These are phyloP conservation scores for Vicugna pacos DNA, from an alignment of 2,113 vertebrate species.

Conservation along the genomic window DNA sequence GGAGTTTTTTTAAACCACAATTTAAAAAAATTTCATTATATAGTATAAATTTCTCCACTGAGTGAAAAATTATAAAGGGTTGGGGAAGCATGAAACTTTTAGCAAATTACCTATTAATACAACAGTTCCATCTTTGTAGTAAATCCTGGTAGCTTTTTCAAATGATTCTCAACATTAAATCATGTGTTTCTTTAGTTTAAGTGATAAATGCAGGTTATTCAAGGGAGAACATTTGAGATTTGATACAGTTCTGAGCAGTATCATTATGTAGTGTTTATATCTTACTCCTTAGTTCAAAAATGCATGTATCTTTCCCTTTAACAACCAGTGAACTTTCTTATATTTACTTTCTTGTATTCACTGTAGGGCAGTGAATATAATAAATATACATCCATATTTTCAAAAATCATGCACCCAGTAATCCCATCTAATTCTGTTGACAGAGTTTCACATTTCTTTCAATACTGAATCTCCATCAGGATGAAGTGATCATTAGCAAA, in stretches of 20 bases:
- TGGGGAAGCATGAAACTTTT: neutral
- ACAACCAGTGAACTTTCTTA: neutral
- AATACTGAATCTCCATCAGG: neutral
- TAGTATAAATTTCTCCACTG: neutral
- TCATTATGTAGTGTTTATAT: neutral
- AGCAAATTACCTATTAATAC: neutral
- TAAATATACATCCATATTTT: no score
- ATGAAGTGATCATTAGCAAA: neutral
- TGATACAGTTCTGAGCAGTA: neutral
- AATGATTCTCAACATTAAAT: slow-evolving; percentile 9
- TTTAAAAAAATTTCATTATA: neutral
- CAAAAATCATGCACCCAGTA: neutral
- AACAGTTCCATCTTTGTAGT: neutral
- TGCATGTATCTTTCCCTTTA: neutral
- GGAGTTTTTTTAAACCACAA: neutral
- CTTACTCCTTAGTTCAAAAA: neutral
- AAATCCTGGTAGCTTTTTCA: neutral
- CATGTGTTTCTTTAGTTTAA: neutral
- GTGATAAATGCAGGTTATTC: neutral
- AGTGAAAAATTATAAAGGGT: neutral
- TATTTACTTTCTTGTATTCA: neutral
- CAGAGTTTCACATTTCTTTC: neutral
- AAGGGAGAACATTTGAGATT: slow-evolving; percentile 23
- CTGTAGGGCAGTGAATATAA: no score
- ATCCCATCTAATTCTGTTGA: neutral